Evolutionary conservation across 1,140 invertebrate species (phyloP).

Genomic region (Drosophila willistoni): DNA sequence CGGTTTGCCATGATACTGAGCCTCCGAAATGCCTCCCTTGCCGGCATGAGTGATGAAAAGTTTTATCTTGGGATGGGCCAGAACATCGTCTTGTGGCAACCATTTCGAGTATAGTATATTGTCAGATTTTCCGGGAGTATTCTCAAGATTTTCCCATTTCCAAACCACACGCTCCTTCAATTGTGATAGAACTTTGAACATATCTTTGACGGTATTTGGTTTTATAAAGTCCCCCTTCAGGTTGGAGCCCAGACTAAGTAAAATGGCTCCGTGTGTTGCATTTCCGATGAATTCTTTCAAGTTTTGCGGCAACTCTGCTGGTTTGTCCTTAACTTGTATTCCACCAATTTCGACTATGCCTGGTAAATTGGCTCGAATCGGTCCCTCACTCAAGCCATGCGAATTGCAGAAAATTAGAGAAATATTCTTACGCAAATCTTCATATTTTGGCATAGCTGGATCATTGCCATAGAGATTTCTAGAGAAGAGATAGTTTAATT

Average conservation of each 20-base stretch:
- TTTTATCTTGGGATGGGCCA: slow-evolving; percentile 87
- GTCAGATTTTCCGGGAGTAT: slow-evolving; percentile 84
- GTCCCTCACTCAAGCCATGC: slow-evolving; percentile 14
- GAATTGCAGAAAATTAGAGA: slow-evolving; percentile 18
- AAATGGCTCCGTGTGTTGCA: slow-evolving; percentile 84
- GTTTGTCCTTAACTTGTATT: slow-evolving; percentile 21
- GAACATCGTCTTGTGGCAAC: slow-evolving; percentile 88
- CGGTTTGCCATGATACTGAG: slow-evolving; percentile 87
- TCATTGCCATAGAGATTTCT: slow-evolving; percentile 20
- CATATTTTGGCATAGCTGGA: slow-evolving; percentile 9
- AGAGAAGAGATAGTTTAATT: background rate
- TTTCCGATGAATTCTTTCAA: slow-evolving; percentile 83
- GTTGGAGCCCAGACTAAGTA: slow-evolving; percentile 85
- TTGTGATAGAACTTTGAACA: slow-evolving; percentile 83
- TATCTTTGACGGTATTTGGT: slow-evolving; percentile 66
- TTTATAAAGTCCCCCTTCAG: slow-evolving; percentile 81
- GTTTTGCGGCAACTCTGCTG: background rate
- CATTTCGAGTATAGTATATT: slow-evolving; percentile 87
- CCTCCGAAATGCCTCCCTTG: slow-evolving; percentile 87
- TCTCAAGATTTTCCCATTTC: slow-evolving; percentile 85
- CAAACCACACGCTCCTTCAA: slow-evolving; percentile 85
- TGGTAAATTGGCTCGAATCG: slow-evolving; percentile 9
- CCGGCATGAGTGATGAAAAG: slow-evolving; percentile 89
- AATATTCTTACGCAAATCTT: slow-evolving; percentile 8
- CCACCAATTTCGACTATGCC: slow-evolving; percentile 15